Percentiles rank a stretch among this genome's conserved stretches.
phyloP scores from a whole-genome alignment of 2,888 invertebrate species.

The Nasonia oneida region DNA sequence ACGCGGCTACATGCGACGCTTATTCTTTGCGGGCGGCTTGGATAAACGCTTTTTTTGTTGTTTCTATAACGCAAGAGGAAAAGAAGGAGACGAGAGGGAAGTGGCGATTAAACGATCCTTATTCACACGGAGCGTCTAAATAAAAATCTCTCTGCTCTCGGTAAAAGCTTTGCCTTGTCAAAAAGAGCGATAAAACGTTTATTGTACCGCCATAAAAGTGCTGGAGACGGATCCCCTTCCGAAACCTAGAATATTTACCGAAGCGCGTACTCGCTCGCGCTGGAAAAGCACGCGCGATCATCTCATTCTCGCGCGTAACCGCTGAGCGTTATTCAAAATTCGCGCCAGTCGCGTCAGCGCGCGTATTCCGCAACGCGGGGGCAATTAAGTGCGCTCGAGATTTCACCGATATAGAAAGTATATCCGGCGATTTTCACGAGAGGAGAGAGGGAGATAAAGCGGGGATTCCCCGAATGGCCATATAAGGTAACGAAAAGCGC shows the following conservation, averaged over 20 bases:
- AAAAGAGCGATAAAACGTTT: not conserved
- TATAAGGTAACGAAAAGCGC: conserved; percentile 75
- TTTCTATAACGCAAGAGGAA: too few species aligned
- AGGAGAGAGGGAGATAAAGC: not conserved
- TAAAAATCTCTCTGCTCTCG: not conserved
- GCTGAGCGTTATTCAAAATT: too few species aligned
- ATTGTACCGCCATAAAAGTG: not conserved
- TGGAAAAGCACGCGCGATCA: too few species aligned
- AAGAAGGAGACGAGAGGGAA: not conserved
- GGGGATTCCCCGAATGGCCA: conserved; percentile 65
- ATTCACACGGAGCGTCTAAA: not conserved
- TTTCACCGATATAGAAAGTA: not conserved
- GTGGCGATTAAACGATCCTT: not conserved
- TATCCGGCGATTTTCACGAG: not conserved
- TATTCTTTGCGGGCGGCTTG: not conserved
- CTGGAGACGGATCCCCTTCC: too few species aligned
- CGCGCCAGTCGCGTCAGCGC: not conserved
- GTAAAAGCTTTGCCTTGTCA: not conserved
- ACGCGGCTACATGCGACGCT: not conserved
- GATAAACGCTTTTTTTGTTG: not conserved
- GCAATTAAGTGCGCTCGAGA: not conserved
- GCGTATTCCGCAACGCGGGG: not conserved
- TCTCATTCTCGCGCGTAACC: too few species aligned
- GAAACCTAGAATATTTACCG: too few species aligned
- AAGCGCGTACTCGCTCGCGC: too few species aligned